Evolutionary conservation across 2,888 invertebrate genomes (phyloP).

Genomic region (Bruchidius siliquastri): DNA sequence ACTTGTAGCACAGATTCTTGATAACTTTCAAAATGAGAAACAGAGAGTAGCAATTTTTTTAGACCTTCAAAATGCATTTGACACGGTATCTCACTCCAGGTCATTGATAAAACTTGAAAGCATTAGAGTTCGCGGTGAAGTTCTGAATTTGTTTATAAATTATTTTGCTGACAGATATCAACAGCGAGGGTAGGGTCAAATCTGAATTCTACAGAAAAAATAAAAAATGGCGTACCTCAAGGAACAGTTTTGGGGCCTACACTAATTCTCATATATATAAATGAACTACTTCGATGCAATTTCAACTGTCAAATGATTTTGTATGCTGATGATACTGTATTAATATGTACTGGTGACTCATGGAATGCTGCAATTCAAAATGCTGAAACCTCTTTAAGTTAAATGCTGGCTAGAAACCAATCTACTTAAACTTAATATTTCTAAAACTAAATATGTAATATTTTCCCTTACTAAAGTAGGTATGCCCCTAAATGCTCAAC

Average conservation of each 20-base stretch:
- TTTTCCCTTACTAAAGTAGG: not conserved
- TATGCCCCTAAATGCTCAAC: not conserved
- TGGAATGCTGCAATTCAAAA: not conserved
- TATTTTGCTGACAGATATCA: not conserved
- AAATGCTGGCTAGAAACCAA: not conserved
- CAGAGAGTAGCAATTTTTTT: conserved; percentile 8
- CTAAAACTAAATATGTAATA: not conserved
- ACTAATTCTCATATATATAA: not conserved
- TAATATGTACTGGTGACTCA: not conserved
- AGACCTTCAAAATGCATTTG: conserved; percentile 8
- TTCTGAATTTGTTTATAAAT: not conserved
- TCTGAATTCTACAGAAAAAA: not conserved
- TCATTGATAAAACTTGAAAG: conserved; percentile 4
- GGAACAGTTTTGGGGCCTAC: conserved; percentile 1
- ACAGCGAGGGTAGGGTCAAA: not conserved
- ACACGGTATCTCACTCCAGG: conserved; percentile 2
- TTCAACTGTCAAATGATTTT: not conserved
- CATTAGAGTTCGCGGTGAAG: conserved; percentile 7
- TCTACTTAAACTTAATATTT: not conserved
- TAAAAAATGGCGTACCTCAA: not conserved
- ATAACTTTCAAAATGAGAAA: not conserved
- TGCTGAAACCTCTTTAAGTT: not conserved
- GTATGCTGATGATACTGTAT: not conserved
- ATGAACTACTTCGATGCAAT: no score
- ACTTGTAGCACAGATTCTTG: conserved; percentile 1